Conservation (phyloP, 2,113 vertebrate genomes). For the Silurus glanis region DNA sequence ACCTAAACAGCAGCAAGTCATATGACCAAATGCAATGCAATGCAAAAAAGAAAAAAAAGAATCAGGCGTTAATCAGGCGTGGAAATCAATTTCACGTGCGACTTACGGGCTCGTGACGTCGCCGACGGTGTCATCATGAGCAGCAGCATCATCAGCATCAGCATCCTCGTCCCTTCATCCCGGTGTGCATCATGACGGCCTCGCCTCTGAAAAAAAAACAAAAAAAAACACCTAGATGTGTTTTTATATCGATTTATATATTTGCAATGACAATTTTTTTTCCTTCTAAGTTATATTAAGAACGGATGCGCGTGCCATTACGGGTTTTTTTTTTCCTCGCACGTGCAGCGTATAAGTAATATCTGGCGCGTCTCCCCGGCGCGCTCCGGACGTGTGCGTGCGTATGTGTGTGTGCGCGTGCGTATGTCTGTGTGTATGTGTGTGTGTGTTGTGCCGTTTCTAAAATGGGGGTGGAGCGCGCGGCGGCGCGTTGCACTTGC, state of each 20-base stretch:
- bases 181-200: constrained; percentile 19
- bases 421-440: neutral
- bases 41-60: neutral
- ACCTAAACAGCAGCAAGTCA: neutral
- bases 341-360: constrained; percentile 5
- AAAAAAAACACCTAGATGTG: neutral
- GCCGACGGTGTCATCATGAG: constrained; percentile 1
- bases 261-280: no score
- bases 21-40: neutral
- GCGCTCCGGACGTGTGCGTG: neutral
- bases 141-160: no score
- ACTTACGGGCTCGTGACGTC: constrained; percentile 24
- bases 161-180: neutral
- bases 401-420: neutral
- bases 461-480: constrained; percentile 12
- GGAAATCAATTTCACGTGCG: constrained; percentile 25
- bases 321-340: neutral
- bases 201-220: neutral
- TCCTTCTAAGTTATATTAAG: neutral
- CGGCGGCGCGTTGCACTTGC: neutral
- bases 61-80: neutral
- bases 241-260: no score
- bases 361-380: neutral
- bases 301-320: neutral
- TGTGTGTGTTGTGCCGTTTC: constrained; percentile 18